Base-by-base conservation (phyloP, 2,888 invertebrate genomes). In the Polydesmus complanatus region DNA sequence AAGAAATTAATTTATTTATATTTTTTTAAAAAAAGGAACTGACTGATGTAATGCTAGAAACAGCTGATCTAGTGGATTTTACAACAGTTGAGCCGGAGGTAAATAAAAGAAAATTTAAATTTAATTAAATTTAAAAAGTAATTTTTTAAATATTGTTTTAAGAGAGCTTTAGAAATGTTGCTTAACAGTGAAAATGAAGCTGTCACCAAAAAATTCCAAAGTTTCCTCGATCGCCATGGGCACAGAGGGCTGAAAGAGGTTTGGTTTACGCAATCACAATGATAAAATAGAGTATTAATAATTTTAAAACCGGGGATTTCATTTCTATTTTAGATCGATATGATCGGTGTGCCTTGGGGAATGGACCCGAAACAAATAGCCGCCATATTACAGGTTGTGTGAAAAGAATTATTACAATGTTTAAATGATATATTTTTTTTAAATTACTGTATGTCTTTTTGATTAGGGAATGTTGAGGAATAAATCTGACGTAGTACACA, bases 181-280 rank as follows among this genome's bases (percentile, higher is more conserved):
- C 70, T 77, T 66, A 67, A 69, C 0, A 78, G 82, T 65, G 74
- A 78, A 56, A 77, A 78, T 0, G 37, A 37, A 37, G 73, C 71
- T 3, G 72, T 79, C 1, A 72, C 76, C 54, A 66, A 73, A 1
- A 73, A 79, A 55, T 78, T 84, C 23, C 69, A 74, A 0, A 68
- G 73, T 2, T 87, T 89, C 69, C 72, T 89, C 60, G 71, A 78
- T 19, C 75, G 78, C 57, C 85, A 88, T 68, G 88, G 88, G 0
- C 84, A 87, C 71, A 78, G 89, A 52, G 73, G 76, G 66, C 68
- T 77, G 27, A 69, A 73, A 66, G 78, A 78, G 70, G 77, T 76
- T 62, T 54, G 64, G 23, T 22, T 37, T 27, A 51, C 37, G 8
- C 50, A 19, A 14, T 59, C 23, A 25, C 19, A 23, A 19, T 22